Evolutionary conservation across 1,140 invertebrate genomes (phyloP), one percentile per base, ranked within the genome.

Genomic region (Scaptomyza graminum): DNA sequence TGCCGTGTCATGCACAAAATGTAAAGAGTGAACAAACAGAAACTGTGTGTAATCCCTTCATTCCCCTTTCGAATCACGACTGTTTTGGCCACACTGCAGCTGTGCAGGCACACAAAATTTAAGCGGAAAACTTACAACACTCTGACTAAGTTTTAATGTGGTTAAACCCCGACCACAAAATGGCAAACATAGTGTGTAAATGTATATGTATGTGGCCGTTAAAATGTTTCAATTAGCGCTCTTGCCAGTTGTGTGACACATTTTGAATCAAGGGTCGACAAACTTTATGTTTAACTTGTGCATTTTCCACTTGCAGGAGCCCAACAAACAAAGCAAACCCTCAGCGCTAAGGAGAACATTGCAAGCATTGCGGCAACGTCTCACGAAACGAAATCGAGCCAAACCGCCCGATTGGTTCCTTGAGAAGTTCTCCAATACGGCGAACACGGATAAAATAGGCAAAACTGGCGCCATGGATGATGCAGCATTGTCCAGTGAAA

Each of bases 371-470:
- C 76, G 91, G 28, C 87, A 91, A 62, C 88, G 91, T 56, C 69
- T 92, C 55, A 91, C 88, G 13, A 92, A 90, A 90, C 77, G 90
- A 13, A 87, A 69, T 74, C 90, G 91, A 6, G 74, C 90, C 55
- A 93, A 93, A 68, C 92, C 93, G 1, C 93, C 94, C 0, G 94
- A 94, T 70, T 94, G 93, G 93, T 94, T 94, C 70, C 91, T 94
- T n/a, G 93, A 94, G 80, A 94, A 94, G 78, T 93, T 93, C 72
- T 92, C 93, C 0, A 92, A 92, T 13, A 75, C 93, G 15, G 92
- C 90, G 11, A 90, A 91, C 44, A 87, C 80, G 63, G 90, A 91
- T 64, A 91, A 91, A 55, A 72, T 91, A 56, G 85, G 90, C 63
- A 91, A 91, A 91, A 92, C 61, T 12, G 67, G 64, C 41, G 79